phyloP scores from a whole-genome alignment of 2,113 vertebrate genomes.

The Donacobius atricapilla region DNA sequence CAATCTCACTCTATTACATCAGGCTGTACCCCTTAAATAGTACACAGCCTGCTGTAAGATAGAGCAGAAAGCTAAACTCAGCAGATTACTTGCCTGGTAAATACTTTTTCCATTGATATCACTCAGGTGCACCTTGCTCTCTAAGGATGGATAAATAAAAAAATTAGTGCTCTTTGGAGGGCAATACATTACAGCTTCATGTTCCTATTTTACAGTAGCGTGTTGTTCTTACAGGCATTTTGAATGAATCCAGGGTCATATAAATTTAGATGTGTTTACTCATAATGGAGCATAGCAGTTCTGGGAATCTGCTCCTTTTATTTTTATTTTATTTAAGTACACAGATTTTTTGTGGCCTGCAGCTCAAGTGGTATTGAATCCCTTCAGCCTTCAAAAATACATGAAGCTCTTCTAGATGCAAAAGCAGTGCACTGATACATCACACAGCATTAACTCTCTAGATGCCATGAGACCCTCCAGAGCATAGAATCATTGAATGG shows the following conservation, averaged over 20 bases:
- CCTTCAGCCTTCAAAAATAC: conserved; percentile 21
- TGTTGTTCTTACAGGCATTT: conserved; percentile 39
- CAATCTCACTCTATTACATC: not conserved
- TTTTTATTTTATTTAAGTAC: conserved; percentile 13
- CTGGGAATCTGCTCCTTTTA: not conserved
- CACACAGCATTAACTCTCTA: not conserved
- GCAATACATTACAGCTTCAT: conserved; percentile 6
- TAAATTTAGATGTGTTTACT: conserved; percentile 65
- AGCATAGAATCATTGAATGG: not conserved
- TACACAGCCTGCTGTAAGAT: not conserved
- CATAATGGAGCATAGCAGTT: not conserved
- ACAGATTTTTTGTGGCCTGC: not conserved
- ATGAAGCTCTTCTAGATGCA: not conserved
- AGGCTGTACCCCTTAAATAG: not conserved
- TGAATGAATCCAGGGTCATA: conserved; percentile 1
- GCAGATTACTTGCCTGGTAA: not conserved
- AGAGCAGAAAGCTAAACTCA: not conserved
- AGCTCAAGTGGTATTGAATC: not conserved
- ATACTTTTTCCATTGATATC: not conserved
- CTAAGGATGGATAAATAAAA: not conserved
- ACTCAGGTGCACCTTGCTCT: conserved; percentile 5
- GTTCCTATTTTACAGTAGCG: conserved; percentile 1
- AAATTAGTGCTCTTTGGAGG: not conserved
- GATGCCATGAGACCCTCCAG: not conserved
- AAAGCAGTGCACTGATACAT: not conserved